Evolutionary conservation across 1,140 invertebrate genomes (phyloP), one percentile per base, ranked within the genome.

Genomic region (Megathymus violae): DNA sequence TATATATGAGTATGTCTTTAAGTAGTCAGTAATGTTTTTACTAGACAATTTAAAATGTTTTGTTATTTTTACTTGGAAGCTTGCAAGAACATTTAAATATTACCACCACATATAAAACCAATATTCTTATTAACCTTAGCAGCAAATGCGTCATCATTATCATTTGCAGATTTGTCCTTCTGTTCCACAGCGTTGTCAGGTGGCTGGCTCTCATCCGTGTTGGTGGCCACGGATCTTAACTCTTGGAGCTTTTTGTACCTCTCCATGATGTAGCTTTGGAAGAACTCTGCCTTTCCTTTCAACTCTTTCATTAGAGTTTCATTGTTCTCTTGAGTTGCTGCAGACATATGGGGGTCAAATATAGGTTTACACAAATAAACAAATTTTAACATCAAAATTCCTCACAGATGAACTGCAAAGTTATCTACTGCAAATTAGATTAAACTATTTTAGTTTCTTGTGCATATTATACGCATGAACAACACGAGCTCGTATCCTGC

Each of bases 241-340:
- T 88, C 83, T 4, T 62, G 71, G 10, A 89, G 50, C 27, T 82
- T 82, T 22, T 80, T 76, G 63, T 81, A 88, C 4, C 86, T 69
- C 22, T 88, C 79, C 58, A 87, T 67, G 19, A 93, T 92, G 63
- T 91, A 93, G 34, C 89, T 82, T 66, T 93, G 91, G 76, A 93
- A 93, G 63, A 92, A 91, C 54, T 89, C 84, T 1, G 91, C 91
- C 64, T 93, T 93, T 3, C 85, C 78, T 67, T 92, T 93, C 1
- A 93, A 62, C 34, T 93, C 92, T 10, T 82, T 80, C 68, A 93
- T 91, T 1, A 92, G 66, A 1, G 81, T 76, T 31, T 92, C 92
- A 52, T 92, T 91, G 50, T 91, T 85, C 34, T 84, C 82, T 54
- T 91, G 89, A 1, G 88, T 71, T 15, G 85, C 89, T 92, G 66